Percentiles rank a stretch among this genome's conserved stretches.
Conservation (phyloP, 2,888 invertebrate genomes). For the Papilio elwesi region DNA sequence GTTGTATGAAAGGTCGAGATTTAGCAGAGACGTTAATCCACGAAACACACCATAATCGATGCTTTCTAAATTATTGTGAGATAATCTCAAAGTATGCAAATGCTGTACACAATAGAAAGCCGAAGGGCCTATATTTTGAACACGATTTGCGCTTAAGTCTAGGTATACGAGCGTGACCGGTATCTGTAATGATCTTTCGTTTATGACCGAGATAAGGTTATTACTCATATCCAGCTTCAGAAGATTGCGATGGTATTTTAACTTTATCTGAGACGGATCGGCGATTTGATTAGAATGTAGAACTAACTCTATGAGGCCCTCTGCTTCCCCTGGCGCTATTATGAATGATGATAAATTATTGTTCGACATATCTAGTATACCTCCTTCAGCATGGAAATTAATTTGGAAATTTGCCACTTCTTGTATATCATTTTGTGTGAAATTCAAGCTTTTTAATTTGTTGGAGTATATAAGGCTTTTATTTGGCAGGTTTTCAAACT, state of each 20-base stretch:
- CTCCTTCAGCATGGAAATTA: constrained; percentile 68
- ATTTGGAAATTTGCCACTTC: constrained; percentile 60
- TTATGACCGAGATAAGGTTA: constrained; percentile 61
- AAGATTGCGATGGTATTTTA: constrained; percentile 61
- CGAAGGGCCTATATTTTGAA: constrained; percentile 62
- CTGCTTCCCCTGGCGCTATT: constrained; percentile 63
- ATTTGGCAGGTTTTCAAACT: constrained; percentile 62
- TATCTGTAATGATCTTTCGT: constrained; percentile 60
- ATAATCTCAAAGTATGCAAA: constrained; percentile 62
- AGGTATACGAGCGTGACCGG: constrained; percentile 58
- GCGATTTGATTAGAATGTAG: constrained; percentile 68
- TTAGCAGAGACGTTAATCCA: constrained; percentile 56
- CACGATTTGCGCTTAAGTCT: constrained; percentile 65
- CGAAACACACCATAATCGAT: constrained; percentile 69
- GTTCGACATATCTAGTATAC: constrained; percentile 70
- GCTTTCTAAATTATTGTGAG: constrained; percentile 58
- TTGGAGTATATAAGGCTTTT: constrained; percentile 60
- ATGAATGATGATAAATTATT: constrained; percentile 61
- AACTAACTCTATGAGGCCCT: constrained; percentile 57
- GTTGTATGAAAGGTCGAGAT: constrained; percentile 61
- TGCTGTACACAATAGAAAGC: constrained; percentile 58
- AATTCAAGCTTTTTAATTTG: constrained; percentile 65
- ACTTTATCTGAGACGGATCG: constrained; percentile 57
- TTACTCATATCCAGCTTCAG: constrained; percentile 61
- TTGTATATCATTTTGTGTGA: constrained; percentile 64